Conservation (phyloP, 2,113 vertebrate species). For the Psephotus haematonotus region DNA sequence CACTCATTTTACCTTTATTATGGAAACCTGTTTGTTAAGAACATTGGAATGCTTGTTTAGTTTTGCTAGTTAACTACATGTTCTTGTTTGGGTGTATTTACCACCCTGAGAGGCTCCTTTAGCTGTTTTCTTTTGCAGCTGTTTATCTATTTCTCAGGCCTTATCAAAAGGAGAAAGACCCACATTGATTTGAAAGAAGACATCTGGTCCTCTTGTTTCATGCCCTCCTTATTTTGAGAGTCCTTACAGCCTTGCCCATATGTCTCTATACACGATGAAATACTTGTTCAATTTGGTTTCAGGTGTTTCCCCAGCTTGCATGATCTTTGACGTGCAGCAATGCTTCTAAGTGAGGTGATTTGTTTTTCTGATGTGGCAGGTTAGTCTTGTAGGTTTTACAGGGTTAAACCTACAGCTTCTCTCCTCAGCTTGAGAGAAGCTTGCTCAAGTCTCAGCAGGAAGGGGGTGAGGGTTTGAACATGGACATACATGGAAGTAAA, state of each 20-base stretch:
- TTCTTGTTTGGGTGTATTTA: background rate
- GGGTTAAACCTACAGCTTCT: background rate
- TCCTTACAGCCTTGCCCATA: background rate
- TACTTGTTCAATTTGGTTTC: background rate
- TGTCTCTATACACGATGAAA: background rate
- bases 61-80: background rate
- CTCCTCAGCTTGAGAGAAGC: background rate
- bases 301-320: accelerated
- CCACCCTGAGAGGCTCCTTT: background rate
- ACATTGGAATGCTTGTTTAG: background rate
- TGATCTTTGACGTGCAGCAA: background rate
- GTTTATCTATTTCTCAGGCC: background rate
- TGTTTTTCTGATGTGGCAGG: accelerated
- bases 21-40: background rate
- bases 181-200: background rate
- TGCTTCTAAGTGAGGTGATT: accelerated
- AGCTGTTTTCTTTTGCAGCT: background rate
- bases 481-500: no score
- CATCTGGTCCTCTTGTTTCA: background rate
- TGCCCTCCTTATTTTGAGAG: background rate
- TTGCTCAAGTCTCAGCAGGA: background rate
- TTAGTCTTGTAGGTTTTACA: accelerated
- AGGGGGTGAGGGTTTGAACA: background rate
- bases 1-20: background rate
- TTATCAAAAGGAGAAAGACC: background rate